Percentiles rank a stretch among this genome's conserved stretches.
Conservation (phyloP, 2,113 vertebrate species). For the Pyxicephalus adspersus region DNA sequence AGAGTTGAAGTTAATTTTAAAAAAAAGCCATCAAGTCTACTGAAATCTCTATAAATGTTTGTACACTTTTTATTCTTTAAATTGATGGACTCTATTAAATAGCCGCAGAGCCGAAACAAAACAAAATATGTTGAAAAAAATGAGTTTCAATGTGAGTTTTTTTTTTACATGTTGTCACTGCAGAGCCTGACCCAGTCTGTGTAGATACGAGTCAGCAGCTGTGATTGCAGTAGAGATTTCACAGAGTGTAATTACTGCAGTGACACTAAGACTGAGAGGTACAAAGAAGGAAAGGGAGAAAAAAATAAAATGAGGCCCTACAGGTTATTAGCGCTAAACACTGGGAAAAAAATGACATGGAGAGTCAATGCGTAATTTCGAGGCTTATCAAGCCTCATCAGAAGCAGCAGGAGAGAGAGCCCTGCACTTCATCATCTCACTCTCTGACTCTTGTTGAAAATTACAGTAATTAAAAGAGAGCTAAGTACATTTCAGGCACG, state of each 20-base stretch:
- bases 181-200: constrained; percentile 77
- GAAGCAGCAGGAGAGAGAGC: constrained; percentile 93
- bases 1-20: constrained; percentile 52
- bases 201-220: constrained; percentile 88
- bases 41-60: constrained; percentile 65
- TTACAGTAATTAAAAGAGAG: constrained; percentile 97
- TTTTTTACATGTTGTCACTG: constrained; percentile 62
- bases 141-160: constrained; percentile 68
- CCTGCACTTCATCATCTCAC: constrained; percentile 94
- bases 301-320: constrained; percentile 74
- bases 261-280: constrained; percentile 89
- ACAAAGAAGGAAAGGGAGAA: constrained; percentile 77
- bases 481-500: constrained; percentile 91
- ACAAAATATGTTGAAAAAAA: constrained; percentile 58
- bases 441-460: constrained; percentile 94
- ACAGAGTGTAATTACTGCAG: constrained; percentile 93
- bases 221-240: constrained; percentile 94
- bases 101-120: constrained; percentile 62
- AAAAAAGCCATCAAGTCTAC: constrained; percentile 52
- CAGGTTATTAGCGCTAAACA: constrained; percentile 97
- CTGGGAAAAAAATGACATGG: constrained; percentile 85
- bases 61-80: constrained; percentile 67
- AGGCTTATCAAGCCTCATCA: constrained; percentile 94
- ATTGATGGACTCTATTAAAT: constrained; percentile 71
- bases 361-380: constrained; percentile 92